A percentile compares a stretch with the other conserved stretches of the same genome.
These are phyloP conservation scores for Agrotis puta DNA, from an alignment of 2,888 invertebrate genomes.

Conservation along the genomic window DNA sequence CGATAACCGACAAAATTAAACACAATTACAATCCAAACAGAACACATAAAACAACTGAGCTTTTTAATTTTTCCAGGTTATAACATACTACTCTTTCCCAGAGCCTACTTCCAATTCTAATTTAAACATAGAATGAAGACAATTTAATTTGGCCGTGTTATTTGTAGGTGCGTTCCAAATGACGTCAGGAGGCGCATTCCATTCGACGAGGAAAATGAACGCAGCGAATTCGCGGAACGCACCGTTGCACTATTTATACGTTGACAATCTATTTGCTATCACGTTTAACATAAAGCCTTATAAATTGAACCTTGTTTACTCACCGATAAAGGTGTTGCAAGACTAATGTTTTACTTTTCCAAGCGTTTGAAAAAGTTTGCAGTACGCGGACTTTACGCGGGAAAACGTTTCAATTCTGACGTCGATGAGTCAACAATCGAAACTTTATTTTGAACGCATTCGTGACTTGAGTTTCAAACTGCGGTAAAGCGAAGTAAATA, in stretches of 20 bases:
- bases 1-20: constrained; percentile 67
- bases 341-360: constrained; percentile 25
- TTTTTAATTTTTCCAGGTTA: constrained; percentile 31
- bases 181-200: constrained; percentile 87
- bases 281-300: constrained; percentile 25
- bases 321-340: constrained; percentile 55
- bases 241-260: constrained; percentile 87
- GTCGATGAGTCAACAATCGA: constrained; percentile 81
- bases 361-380: constrained; percentile 53
- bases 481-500: constrained; percentile 33
- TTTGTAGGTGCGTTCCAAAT: constrained; percentile 75
- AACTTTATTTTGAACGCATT: constrained; percentile 78
- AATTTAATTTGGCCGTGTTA: constrained; percentile 63
- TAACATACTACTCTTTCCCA: constrained; percentile 52
- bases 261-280: constrained; percentile 66
- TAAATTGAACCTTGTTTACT: constrained; percentile 59
- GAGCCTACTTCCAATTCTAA: constrained; percentile 52
- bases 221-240: constrained; percentile 84
- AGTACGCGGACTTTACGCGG: constrained; percentile 78
- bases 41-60: constrained; percentile 17
- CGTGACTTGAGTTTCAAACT: constrained; percentile 74
- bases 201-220: constrained; percentile 86
- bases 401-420: constrained; percentile 80
- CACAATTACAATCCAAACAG: constrained; percentile 6
- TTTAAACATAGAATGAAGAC: constrained; percentile 64